Evolutionary conservation across 2,113 vertebrate species (phyloP).

Genomic region (Mesoclemmys tuberculata): DNA sequence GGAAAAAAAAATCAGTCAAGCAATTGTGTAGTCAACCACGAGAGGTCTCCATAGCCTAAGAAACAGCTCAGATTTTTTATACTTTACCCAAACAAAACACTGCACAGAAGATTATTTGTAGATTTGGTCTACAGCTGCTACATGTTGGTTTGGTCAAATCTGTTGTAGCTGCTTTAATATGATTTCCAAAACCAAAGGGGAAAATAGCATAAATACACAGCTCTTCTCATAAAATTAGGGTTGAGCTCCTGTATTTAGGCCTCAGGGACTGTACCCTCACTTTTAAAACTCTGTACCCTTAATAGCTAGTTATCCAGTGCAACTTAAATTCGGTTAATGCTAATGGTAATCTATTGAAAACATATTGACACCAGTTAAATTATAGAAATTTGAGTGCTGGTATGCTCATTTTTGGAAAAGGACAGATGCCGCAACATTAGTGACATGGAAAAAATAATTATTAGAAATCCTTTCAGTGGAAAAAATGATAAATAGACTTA

Average conservation of each 20-base stretch:
- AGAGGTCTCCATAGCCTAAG: conserved; percentile 73
- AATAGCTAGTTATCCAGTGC: not conserved
- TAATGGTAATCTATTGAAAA: not conserved
- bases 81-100: not conserved
- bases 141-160: not conserved
- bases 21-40: conserved; percentile 50
- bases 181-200: not conserved
- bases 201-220: not conserved
- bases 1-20: not conserved
- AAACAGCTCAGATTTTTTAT: not conserved
- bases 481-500: not conserved
- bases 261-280: not conserved
- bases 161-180: not conserved
- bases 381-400: not conserved
- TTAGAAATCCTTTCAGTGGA: not conserved
- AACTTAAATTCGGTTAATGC: not conserved
- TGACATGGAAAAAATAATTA: not conserved
- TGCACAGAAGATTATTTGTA: not conserved
- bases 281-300: not conserved
- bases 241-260: not conserved
- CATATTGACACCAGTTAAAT: not conserved
- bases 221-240: not conserved
- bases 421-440: not conserved
- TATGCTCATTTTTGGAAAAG: not conserved
- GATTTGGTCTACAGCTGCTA: not conserved